Base-by-base conservation (phyloP, 2,797 vertebrate genomes). In the Myotis findleyi region DNA sequence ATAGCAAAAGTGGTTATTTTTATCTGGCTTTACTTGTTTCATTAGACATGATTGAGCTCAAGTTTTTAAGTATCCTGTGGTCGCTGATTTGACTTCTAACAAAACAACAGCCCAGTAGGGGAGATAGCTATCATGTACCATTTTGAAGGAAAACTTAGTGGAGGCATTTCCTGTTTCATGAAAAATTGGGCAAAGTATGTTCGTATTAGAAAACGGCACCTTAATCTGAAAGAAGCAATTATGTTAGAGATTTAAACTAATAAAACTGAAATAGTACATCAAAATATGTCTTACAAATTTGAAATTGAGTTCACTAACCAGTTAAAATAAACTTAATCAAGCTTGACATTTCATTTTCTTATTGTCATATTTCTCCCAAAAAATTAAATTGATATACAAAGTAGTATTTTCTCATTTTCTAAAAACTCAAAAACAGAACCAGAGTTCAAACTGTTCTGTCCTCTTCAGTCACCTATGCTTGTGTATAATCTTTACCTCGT, bases 311-410 rank as follows among this genome's bases (percentile, higher is more conserved):
- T 98, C 96, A 97, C 88, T 57, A 87, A 83, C 89, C 92, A 98
- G 94, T 97, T 97, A 97, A 98, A 98, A 98, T 95, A 96, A 98
- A 51, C 91, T 97, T 98, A 98, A 98, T 98, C 96, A 93, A 89
- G 47, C 96, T 91, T 98, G 97, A 97, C 97, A 97, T 97, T 98
- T 98, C 95, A 97, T 98, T 98, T 98, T 97, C 94, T 69, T 98
- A 97, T 97, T 97, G 95, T 97, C 97, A 96, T 66, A 96, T 96
- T 97, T 85, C 77, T 17, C n/a, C 75, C 92, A 95, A 96, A 87
- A 96, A 98, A 97, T 97, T 96, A 95, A 97, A 95, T 97, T 89
- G 14, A 96, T 95, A 97, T 62, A 96, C 94, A 41, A 97, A 98
- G 93, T 90, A 68, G 27, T 96, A 75, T 97, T 98, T 98, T 98